phyloP scores from a whole-genome alignment of 2,797 vertebrate genomes.

The Notoglanidium macrostoma region DNA sequence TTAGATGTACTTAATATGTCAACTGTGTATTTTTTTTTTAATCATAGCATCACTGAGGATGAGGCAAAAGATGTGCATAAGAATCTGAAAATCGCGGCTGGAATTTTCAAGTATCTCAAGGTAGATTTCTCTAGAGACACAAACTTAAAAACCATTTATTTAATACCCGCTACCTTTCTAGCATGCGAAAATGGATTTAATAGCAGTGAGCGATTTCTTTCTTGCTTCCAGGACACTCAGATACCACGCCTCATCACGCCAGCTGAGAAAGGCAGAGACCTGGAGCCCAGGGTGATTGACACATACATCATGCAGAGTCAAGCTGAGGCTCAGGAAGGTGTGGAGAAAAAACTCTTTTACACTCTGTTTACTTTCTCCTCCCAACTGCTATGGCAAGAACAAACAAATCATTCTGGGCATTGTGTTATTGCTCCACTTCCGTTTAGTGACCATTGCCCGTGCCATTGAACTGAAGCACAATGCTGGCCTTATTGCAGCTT shows the following conservation, averaged over 20 bases:
- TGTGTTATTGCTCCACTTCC: background rate
- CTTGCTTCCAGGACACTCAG: slow-evolving; percentile 80
- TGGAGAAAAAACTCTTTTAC: background rate
- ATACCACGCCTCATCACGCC: slow-evolving; percentile 92
- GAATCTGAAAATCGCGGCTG: slow-evolving; percentile 92
- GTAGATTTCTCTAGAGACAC: slow-evolving; percentile 65
- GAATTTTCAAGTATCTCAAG: slow-evolving; percentile 95
- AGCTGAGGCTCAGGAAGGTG: slow-evolving; percentile 98
- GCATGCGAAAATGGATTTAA: background rate
- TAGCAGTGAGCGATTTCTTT: background rate
- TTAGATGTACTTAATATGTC: background rate
- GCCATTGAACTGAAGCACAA: slow-evolving; percentile 97
- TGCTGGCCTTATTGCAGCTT: slow-evolving; percentile 88
- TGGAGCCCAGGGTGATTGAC: slow-evolving; percentile 89
- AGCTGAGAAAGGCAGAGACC: slow-evolving; percentile 90
- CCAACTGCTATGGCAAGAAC: background rate
- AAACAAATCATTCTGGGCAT: background rate
- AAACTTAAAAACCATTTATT: background rate
- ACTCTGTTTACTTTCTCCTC: background rate
- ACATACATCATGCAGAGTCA: slow-evolving; percentile 92
- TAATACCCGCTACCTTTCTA: background rate
- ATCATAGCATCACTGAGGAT: slow-evolving; percentile 86
- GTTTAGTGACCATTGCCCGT: slow-evolving; percentile 92
- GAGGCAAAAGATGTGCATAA: slow-evolving; percentile 97
- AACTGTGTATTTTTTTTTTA: background rate